A percentile compares a stretch with the other conserved stretches of the same genome.
Evolutionary conservation across 1,140 invertebrate genomes (phyloP).

Genomic region (Batillaria attramentaria): DNA sequence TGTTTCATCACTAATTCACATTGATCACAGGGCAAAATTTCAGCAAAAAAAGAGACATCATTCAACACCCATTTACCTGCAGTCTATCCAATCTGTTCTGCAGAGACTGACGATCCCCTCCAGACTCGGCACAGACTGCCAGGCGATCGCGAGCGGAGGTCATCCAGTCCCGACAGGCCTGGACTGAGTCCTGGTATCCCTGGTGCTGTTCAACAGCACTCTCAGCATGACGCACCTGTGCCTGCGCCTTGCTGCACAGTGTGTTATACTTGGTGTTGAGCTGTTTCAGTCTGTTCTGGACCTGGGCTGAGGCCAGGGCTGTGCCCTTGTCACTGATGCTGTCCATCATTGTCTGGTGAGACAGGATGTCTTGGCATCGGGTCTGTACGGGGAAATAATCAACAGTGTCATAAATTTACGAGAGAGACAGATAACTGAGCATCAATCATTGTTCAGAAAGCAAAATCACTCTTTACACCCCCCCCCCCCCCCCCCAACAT

Average conservation of each 20-base stretch:
- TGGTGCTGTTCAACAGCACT: slow-evolving; percentile 89
- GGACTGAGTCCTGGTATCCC: slow-evolving; percentile 58
- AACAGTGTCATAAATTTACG: neutral
- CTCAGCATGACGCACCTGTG: slow-evolving; percentile 82
- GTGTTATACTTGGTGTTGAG: slow-evolving; percentile 78
- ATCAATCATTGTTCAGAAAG: too few species aligned
- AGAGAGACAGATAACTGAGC: too few species aligned
- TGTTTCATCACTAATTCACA: neutral
- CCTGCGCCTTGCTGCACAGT: slow-evolving; percentile 87
- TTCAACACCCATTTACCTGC: slow-evolving; percentile 65
- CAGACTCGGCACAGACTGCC: slow-evolving; percentile 88
- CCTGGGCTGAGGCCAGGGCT: slow-evolving; percentile 82
- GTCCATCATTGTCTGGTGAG: slow-evolving; percentile 91
- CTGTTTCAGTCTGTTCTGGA: slow-evolving; percentile 62
- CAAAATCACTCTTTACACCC: too few species aligned
- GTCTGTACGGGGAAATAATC: slow-evolving; percentile 59
- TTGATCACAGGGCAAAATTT: neutral
- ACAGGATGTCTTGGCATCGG: slow-evolving; percentile 89
- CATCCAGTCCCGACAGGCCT: slow-evolving; percentile 74
- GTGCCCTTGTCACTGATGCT: slow-evolving; percentile 94
- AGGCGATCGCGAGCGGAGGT: slow-evolving; percentile 87
- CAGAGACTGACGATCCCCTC: slow-evolving; percentile 91
- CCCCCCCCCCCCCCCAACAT: too few species aligned
- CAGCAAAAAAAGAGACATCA: neutral
- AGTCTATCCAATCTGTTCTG: slow-evolving; percentile 90